phyloP scores from a whole-genome alignment of 2,797 vertebrate species.

The Capromys pilorides region DNA sequence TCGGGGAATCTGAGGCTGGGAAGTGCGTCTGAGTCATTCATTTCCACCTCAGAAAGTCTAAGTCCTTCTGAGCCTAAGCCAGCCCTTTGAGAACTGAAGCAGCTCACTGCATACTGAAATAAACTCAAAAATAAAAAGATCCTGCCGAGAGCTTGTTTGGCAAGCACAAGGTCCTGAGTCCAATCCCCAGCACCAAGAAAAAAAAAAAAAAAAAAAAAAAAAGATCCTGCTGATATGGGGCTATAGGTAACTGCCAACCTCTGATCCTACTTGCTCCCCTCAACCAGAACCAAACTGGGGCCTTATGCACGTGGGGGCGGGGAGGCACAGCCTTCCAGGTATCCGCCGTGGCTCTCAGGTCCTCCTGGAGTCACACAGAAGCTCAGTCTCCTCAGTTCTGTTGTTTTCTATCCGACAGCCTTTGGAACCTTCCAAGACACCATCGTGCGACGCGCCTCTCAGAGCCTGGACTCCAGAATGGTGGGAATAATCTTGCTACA shows the following conservation, averaged over 20 bases:
- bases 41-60: neutral
- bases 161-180: too few relatives aligned
- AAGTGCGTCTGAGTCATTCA: neutral
- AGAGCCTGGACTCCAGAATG: neutral
- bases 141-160: neutral
- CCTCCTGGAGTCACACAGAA: neutral
- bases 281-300: neutral
- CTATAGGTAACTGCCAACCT: neutral
- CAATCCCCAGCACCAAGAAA: too few relatives aligned
- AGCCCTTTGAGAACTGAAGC: neutral
- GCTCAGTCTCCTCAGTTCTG: neutral
- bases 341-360: neutral
- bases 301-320: neutral
- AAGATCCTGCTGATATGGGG: neutral
- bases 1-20: neutral
- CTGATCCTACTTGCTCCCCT: neutral
- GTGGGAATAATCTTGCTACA: neutral
- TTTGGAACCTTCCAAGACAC: neutral
- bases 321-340: neutral
- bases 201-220: neutral
- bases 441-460: neutral
- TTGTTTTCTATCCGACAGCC: conserved; percentile 4
- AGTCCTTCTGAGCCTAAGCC: neutral
- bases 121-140: neutral
- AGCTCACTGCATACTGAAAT: neutral